These are phyloP conservation scores for Heliconius congener DNA, from an alignment of 1,140 invertebrate genomes.

Conservation along the genomic window DNA sequence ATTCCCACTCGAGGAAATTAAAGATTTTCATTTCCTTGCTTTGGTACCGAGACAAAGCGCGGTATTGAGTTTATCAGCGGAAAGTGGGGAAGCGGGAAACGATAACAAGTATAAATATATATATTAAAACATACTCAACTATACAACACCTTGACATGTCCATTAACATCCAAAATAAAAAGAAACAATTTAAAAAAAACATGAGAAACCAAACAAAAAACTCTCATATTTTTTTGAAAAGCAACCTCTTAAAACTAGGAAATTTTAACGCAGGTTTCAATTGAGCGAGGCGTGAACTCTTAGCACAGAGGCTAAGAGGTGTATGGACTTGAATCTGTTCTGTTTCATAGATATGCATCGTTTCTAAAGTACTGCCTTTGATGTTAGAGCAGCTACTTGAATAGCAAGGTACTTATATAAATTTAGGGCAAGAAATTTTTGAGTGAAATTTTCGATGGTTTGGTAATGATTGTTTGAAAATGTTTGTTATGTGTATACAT, in stretches of 20 bases:
- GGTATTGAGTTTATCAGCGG: too few species aligned
- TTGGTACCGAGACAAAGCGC: too few species aligned
- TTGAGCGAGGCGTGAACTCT: conserved; percentile 30
- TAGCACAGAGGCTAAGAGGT: conserved; percentile 21
- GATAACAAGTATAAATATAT: too few species aligned
- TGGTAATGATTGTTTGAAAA: neutral
- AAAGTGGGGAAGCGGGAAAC: too few species aligned
- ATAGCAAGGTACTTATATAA: conserved; percentile 22
- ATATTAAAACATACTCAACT: too few species aligned
- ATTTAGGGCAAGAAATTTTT: conserved; percentile 25
- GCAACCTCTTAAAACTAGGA: conserved; percentile 10
- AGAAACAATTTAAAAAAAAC: too few species aligned
- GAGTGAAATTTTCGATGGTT: conserved; percentile 5
- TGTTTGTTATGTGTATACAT: neutral
- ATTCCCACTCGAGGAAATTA: too few species aligned
- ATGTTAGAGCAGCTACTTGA: conserved; percentile 29
- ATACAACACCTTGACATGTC: too few species aligned
- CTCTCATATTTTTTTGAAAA: neutral
- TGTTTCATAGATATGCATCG: conserved; percentile 33
- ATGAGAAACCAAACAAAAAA: neutral
- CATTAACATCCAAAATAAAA: too few species aligned
- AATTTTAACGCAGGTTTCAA: conserved; percentile 20
- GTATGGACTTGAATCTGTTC: conserved; percentile 29
- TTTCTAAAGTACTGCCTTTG: conserved; percentile 24
- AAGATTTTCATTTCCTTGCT: too few species aligned